A percentile compares a stretch with the other conserved stretches of the same genome.
Conservation (phyloP, 2,888 invertebrate species). For the Cremastobaeus sp. region DNA sequence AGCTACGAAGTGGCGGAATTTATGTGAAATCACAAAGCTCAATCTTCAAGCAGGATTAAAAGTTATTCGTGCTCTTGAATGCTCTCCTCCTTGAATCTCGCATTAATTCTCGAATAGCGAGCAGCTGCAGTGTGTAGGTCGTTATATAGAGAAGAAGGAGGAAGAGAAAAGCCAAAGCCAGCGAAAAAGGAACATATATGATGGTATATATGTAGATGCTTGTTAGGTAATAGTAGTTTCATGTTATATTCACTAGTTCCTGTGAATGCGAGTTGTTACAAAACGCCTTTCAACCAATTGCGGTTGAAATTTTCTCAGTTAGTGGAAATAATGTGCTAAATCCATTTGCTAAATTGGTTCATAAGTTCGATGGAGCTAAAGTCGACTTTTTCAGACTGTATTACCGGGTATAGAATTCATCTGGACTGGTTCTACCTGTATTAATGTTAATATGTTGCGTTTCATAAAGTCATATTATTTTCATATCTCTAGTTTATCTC, state of each 20-base stretch:
- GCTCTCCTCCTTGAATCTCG: conserved; percentile 58
- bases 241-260: conserved; percentile 11
- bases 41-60: conserved; percentile 60
- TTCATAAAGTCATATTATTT: no score
- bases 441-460: no score
- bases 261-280: conserved; percentile 40
- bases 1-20: conserved; percentile 53
- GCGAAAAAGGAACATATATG: conserved; percentile 51
- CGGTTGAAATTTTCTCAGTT: conserved; percentile 43
- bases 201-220: conserved; percentile 37
- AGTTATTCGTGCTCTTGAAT: conserved; percentile 55
- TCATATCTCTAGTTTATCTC: no score
- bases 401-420: no score
- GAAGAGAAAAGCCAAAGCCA: conserved; percentile 43
- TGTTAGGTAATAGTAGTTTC: conserved; percentile 31
- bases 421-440: no score
- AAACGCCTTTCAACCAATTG: conserved; percentile 47
- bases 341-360: no score
- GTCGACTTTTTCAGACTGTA: no score
- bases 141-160: conserved; percentile 46
- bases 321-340: no score
- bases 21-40: conserved; percentile 60
- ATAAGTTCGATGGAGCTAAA: no score
- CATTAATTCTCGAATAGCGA: conserved; percentile 64
- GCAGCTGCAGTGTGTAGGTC: conserved; percentile 64